A percentile compares a stretch with the other conserved stretches of the same genome.
Evolutionary conservation across 1,140 invertebrate species (phyloP).

Genomic region (Ericerus pela): DNA sequence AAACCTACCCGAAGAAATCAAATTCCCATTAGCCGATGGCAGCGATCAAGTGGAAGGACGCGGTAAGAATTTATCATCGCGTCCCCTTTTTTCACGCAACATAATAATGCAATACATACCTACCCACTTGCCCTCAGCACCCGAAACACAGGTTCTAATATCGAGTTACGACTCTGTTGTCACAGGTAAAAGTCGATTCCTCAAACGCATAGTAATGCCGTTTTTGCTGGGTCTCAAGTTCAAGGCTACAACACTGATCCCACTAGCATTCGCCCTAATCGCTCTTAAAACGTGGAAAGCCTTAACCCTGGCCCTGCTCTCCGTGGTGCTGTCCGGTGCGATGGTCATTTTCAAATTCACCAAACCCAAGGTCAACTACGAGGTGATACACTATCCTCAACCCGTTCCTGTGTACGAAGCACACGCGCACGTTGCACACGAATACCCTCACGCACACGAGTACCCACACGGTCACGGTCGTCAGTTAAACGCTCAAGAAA

Average conservation of each 20-base stretch:
- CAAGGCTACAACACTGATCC: slow-evolving; percentile 64
- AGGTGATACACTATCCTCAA: slow-evolving; percentile 69
- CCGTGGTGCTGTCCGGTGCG: slow-evolving; percentile 47
- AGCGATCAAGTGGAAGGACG: slow-evolving; percentile 12
- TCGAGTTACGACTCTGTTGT: too few species aligned
- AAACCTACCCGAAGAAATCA: slow-evolving; percentile 46
- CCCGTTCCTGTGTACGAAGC: slow-evolving; percentile 24
- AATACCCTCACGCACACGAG: slow-evolving; percentile 45
- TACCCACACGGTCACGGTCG: slow-evolving; percentile 44
- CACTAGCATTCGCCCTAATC: slow-evolving; percentile 59
- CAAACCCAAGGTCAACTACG: slow-evolving; percentile 64
- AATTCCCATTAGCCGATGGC: slow-evolving; percentile 45
- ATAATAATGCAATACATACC: background rate
- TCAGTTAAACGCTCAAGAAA: slow-evolving; percentile 41
- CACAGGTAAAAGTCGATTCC: slow-evolving; percentile 56
- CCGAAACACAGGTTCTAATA: background rate
- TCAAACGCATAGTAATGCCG: slow-evolving; percentile 66
- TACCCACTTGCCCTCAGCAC: background rate
- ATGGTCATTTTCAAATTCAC: slow-evolving; percentile 70
- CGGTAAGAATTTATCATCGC: background rate
- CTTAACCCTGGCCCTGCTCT: slow-evolving; percentile 64
- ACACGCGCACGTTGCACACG: slow-evolving; percentile 36
- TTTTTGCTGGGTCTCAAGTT: slow-evolving; percentile 70
- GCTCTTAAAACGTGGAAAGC: slow-evolving; percentile 78
- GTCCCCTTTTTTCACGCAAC: background rate